Percentiles rank a stretch among this genome's conserved stretches.
Conservation (phyloP, 2,113 vertebrate species). For the Nestor notabilis region DNA sequence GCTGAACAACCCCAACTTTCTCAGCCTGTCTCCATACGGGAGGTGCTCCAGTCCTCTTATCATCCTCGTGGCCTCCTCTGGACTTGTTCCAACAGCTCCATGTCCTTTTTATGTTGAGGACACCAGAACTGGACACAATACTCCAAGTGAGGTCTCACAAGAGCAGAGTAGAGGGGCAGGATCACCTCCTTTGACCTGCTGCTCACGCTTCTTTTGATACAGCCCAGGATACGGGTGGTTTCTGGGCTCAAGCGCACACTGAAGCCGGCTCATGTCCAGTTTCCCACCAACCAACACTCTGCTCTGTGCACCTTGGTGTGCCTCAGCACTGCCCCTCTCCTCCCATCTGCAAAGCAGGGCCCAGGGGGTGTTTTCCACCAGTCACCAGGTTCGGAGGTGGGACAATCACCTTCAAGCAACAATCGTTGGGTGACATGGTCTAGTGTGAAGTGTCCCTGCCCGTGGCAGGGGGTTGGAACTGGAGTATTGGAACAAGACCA, state of each 20-base stretch:
- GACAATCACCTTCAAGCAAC: neutral
- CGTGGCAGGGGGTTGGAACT: neutral
- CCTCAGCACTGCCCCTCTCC: neutral
- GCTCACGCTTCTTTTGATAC: neutral
- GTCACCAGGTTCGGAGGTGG: neutral
- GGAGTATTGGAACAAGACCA: no score
- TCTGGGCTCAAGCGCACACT: neutral
- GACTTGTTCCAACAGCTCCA: no score
- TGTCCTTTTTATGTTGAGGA: no score
- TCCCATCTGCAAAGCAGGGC: rapidly evolving
- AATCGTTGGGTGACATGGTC: neutral
- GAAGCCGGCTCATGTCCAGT: neutral
- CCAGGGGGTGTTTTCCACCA: neutral
- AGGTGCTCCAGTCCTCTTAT: no score
- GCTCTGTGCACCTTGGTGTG: rapidly evolving
- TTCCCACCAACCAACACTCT: rapidly evolving
- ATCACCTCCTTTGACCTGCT: no score
- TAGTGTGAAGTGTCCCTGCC: neutral
- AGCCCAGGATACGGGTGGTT: neutral
- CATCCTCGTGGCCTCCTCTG: no score
- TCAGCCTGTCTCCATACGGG: no score
- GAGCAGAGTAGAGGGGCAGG: no score
- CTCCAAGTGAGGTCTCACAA: no score
- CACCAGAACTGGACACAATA: no score
- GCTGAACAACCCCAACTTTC: no score